A percentile compares a stretch with the other conserved stretches of the same genome.
Evolutionary conservation across 2,888 invertebrate genomes (phyloP).

Genomic region (Callinectes sapidus): DNA sequence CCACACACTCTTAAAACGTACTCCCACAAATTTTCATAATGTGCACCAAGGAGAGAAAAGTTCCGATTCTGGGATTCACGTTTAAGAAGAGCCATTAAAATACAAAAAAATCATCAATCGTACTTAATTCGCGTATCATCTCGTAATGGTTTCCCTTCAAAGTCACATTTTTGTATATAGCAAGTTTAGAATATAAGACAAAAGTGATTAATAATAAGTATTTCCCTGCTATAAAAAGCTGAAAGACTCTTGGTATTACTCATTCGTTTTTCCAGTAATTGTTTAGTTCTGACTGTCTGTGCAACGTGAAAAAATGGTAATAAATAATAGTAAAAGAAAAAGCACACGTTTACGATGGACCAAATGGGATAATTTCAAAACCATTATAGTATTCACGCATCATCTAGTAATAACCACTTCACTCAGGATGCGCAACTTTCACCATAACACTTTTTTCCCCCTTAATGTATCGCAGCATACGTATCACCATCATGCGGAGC

Average conservation of each 20-base stretch:
- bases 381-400: no score
- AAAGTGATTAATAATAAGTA: no score
- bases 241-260: no score
- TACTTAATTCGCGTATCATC: neutral
- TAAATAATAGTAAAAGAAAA: no score
- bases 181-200: no score
- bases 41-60: neutral
- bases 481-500: neutral
- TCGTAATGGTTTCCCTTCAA: neutral
- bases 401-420: neutral
- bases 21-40: neutral
- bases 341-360: no score
- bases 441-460: neutral
- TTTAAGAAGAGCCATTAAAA: neutral
- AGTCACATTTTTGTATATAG: no score
- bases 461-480: neutral
- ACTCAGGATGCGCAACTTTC: neutral
- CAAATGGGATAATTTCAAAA: no score
- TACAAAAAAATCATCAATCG: neutral
- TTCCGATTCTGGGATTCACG: neutral
- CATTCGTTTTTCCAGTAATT: no score
- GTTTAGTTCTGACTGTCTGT: no score
- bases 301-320: no score
- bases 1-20: slow-evolving; percentile 15
- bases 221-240: no score